phyloP scores from a whole-genome alignment of 1,140 invertebrate species.

The Leptoteleia sp. region DNA sequence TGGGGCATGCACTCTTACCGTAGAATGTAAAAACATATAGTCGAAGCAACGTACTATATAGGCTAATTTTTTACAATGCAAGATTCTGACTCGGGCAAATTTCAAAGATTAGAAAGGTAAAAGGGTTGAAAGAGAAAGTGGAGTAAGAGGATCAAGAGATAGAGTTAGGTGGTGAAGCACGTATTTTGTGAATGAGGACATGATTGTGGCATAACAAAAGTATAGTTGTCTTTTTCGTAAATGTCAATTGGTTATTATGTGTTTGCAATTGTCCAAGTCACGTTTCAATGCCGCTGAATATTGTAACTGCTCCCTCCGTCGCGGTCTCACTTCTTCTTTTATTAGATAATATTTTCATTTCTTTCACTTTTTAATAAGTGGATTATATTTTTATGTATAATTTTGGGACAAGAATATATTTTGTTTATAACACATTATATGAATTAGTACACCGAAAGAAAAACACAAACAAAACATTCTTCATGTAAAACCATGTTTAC shows the following conservation, averaged over 20 bases:
- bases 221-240: conserved; percentile 2
- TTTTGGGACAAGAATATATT: background rate
- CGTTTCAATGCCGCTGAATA: background rate
- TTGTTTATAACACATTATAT: no score
- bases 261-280: conserved; percentile 1
- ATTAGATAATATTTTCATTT: conserved; percentile 10
- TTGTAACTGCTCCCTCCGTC: conserved; percentile 18
- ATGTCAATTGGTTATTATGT: conserved; percentile 6
- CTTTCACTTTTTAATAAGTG: background rate
- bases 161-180: conserved; percentile 27
- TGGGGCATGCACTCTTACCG: conserved; percentile 69
- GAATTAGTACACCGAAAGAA: no score
- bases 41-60: conserved; percentile 69
- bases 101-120: conserved; percentile 38
- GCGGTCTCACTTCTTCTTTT: conserved; percentile 27
- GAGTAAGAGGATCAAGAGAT: conserved; percentile 41
- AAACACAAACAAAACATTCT: no score
- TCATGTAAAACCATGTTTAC: no score
- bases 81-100: conserved; percentile 53
- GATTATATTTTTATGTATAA: background rate
- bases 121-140: conserved; percentile 37
- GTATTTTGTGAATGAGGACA: conserved; percentile 12
- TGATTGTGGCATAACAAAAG: conserved; percentile 9
- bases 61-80: conserved; percentile 59
- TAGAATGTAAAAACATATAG: conserved; percentile 65